phyloP scores from a whole-genome alignment of 2,888 invertebrate genomes.

The Lumbricus terrestris region DNA sequence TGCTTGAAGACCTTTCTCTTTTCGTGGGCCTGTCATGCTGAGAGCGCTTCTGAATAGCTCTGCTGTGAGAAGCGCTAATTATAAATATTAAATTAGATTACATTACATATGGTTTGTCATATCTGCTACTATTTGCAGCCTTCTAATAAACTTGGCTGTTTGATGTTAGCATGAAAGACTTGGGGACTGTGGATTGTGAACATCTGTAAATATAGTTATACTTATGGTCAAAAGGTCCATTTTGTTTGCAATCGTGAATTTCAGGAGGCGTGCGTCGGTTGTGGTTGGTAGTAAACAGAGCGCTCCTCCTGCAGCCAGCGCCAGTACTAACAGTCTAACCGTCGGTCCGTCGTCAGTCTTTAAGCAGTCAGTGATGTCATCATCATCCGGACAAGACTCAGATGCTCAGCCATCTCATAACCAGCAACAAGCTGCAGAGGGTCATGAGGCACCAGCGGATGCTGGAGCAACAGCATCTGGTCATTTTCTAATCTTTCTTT shows the following conservation, averaged over 20 bases:
- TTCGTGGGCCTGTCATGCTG: too few relatives aligned
- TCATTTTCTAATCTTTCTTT: not conserved
- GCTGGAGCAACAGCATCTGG: constrained; percentile 29
- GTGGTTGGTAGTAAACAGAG: constrained; percentile 30
- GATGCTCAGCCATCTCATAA: constrained; percentile 33
- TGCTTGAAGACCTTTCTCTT: too few relatives aligned
- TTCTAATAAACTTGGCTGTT: not conserved
- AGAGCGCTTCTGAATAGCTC: too few relatives aligned
- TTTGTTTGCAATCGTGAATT: not conserved
- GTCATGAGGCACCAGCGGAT: not conserved
- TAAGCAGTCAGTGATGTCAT: constrained; percentile 26
- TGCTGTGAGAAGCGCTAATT: too few relatives aligned
- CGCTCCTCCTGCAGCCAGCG: constrained; percentile 26
- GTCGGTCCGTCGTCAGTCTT: constrained; percentile 23
- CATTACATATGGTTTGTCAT: too few relatives aligned
- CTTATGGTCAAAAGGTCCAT: not conserved
- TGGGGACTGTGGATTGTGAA: not conserved
- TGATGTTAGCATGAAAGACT: not conserved
- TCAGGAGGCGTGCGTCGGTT: constrained; percentile 34
- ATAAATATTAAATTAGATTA: too few relatives aligned
- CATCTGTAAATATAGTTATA: not conserved
- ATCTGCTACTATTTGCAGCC: too few relatives aligned
- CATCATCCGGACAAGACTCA: constrained; percentile 43
- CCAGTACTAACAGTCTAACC: constrained; percentile 25
- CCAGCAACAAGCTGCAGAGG: constrained; percentile 5